These are phyloP conservation scores for Hirundo rustica DNA, from an alignment of 2,797 vertebrate species.

Conservation along the genomic window DNA sequence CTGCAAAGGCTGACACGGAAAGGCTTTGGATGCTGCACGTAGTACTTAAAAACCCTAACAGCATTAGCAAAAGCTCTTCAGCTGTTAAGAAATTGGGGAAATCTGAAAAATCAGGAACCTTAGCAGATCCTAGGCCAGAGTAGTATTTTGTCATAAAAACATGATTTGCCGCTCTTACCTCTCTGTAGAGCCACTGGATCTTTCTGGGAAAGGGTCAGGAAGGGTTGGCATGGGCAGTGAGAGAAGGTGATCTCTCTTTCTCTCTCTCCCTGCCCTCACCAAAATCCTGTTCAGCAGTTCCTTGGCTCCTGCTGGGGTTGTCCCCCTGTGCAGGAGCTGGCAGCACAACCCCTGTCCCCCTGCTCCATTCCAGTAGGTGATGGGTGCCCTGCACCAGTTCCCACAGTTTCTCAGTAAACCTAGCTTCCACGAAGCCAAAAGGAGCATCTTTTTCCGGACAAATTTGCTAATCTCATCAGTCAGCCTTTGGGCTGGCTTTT, in stretches of 20 bases:
- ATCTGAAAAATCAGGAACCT: background rate
- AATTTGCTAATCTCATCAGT: background rate
- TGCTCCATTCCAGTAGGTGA: background rate
- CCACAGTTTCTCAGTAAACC: background rate
- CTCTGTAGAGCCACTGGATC: background rate
- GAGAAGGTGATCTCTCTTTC: background rate
- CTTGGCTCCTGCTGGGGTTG: background rate
- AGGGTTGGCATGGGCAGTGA: background rate
- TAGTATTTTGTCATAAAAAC: background rate
- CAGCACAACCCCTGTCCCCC: background rate
- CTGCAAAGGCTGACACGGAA: background rate
- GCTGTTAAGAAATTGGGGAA: background rate
- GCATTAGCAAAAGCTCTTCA: background rate
- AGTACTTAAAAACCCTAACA: background rate
- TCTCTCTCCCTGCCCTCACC: background rate
- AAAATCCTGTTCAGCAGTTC: background rate
- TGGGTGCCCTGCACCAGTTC: background rate
- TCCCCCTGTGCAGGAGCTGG: background rate
- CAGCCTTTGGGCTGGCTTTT: background rate
- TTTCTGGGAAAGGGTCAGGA: background rate
- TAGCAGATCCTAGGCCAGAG: background rate
- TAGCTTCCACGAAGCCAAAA: background rate
- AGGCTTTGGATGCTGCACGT: background rate
- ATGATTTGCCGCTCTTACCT: background rate
- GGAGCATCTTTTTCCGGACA: background rate